Percentiles rank a stretch among this genome's conserved stretches.
These are phyloP conservation scores for Acronicta leporina DNA, from an alignment of 2,888 invertebrate genomes.

Conservation along the genomic window DNA sequence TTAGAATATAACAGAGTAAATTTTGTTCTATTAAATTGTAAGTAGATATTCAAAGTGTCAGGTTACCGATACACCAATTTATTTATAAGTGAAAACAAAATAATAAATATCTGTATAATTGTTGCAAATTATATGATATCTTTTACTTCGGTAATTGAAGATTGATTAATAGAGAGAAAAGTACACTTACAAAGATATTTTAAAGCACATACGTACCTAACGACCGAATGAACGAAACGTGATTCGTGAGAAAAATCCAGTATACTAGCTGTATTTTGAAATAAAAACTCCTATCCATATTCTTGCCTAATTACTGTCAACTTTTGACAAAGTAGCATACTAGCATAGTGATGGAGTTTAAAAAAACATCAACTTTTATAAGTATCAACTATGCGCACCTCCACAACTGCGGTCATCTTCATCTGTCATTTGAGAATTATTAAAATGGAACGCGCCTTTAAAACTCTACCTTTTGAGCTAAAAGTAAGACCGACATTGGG, in stretches of 20 bases:
- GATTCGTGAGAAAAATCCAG: not conserved
- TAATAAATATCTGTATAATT: no score
- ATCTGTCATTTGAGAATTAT: slow-evolving; percentile 84
- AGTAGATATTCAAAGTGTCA: no score
- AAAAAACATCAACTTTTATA: slow-evolving; percentile 43
- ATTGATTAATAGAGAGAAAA: no score
- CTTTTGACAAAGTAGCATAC: slow-evolving; percentile 42
- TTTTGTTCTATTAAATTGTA: no score
- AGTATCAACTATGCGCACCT: slow-evolving; percentile 44
- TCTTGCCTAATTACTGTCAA: slow-evolving; percentile 40
- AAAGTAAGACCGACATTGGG: slow-evolving; percentile 11
- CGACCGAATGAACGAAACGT: no score
- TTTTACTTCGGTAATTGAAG: no score
- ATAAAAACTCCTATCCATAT: slow-evolving; percentile 21
- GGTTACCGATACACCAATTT: no score
- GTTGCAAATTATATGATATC: no score
- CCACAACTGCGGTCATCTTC: slow-evolving; percentile 77
- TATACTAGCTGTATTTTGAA: not conserved
- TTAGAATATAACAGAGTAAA: no score
- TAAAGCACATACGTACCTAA: no score
- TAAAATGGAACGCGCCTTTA: slow-evolving; percentile 60
- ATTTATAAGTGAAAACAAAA: no score
- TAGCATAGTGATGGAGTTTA: slow-evolving; percentile 30
- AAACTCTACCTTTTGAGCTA: slow-evolving; percentile 24
- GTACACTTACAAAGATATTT: no score